phyloP scores from a whole-genome alignment of 2,797 vertebrate species.

The Tolypeutes matacus region DNA sequence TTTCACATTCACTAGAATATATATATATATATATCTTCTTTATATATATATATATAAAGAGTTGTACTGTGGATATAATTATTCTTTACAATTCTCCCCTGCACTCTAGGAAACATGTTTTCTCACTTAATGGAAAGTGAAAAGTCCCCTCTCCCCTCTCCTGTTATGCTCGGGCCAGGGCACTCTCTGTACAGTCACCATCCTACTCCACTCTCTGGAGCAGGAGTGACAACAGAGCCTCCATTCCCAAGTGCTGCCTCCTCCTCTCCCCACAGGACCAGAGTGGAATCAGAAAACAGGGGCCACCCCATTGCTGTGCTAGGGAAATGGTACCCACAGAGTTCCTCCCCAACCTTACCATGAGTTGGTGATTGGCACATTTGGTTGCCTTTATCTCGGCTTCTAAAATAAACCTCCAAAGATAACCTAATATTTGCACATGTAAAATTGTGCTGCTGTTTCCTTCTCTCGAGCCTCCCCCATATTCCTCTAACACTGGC shows the following conservation, averaged over 20 bases:
- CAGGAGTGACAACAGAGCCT: not conserved
- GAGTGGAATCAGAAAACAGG: not conserved
- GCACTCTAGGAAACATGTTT: conserved; percentile 3
- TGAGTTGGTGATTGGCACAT: not conserved
- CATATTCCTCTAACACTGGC: not conserved
- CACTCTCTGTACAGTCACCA: not conserved
- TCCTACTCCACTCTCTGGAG: not conserved
- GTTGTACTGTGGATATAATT: not conserved
- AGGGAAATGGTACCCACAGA: not conserved
- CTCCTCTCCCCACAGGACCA: not conserved
- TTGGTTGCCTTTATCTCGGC: not conserved
- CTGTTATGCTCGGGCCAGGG: not conserved
- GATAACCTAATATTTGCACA: not conserved
- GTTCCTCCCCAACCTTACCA: too few relatives aligned
- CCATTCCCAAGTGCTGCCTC: not conserved
- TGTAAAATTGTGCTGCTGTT: not conserved
- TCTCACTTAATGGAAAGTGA: not conserved
- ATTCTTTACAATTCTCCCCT: not conserved
- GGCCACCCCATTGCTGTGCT: not conserved
- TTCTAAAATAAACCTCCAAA: conserved; percentile 13
- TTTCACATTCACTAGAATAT: not conserved
- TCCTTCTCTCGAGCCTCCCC: not conserved
- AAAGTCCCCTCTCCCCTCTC: not conserved
- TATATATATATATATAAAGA: not conserved
- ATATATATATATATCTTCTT: not conserved